These are phyloP conservation scores for Ginglymostoma cirratum DNA, from an alignment of 2,113 vertebrate species.

Conservation along the genomic window DNA sequence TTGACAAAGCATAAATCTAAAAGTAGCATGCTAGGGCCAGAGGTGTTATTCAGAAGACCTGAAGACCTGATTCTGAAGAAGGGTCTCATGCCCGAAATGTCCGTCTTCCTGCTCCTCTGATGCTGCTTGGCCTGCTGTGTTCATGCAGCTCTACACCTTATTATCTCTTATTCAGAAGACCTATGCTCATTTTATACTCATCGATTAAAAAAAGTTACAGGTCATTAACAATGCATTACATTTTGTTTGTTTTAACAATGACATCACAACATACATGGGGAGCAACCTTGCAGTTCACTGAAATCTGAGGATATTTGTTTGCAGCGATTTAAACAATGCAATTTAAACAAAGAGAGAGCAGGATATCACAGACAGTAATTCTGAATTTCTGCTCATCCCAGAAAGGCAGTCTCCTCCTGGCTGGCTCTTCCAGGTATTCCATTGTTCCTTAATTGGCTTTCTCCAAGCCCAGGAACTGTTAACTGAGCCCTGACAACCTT, in stretches of 20 bases:
- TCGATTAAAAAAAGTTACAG: background rate
- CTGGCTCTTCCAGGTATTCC: too few relatives aligned
- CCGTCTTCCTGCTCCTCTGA: too few relatives aligned
- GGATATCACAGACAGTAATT: background rate
- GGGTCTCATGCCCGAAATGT: too few relatives aligned
- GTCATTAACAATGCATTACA: background rate
- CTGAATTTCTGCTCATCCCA: background rate
- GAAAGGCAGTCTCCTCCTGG: too few relatives aligned
- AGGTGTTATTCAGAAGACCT: background rate
- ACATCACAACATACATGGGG: background rate
- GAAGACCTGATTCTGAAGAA: background rate
- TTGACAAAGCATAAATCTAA: background rate
- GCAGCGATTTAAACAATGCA: background rate
- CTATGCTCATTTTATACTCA: background rate
- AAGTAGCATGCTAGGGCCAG: background rate
- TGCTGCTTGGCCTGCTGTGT: too few relatives aligned
- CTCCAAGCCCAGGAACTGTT: too few relatives aligned
- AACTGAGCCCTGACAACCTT: too few relatives aligned
- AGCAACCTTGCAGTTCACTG: background rate
- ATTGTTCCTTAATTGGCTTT: too few relatives aligned
- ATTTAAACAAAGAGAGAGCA: background rate
- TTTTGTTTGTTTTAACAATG: background rate
- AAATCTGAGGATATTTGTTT: background rate
- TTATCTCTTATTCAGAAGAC: background rate
- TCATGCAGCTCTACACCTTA: too few relatives aligned